Percentiles rank a stretch among this genome's conserved stretches.
Conservation (phyloP, 2,797 vertebrate species). For the Scleropages formosus region DNA sequence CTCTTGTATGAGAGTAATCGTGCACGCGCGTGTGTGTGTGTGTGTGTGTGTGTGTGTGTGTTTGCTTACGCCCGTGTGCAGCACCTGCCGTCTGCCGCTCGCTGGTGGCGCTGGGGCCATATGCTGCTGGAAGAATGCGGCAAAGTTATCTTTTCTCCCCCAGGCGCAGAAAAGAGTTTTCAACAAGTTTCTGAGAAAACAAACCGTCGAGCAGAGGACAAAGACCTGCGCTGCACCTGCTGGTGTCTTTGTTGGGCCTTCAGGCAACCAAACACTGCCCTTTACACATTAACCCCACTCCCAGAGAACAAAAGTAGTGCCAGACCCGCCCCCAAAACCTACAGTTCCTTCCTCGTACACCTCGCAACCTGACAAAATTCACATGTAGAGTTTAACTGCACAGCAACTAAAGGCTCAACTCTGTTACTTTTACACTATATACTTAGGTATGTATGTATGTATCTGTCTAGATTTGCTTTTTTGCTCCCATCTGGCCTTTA, state of each 20-base stretch:
- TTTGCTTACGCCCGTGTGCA: neutral
- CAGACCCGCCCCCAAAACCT: slow-evolving; percentile 19
- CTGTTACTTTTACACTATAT: neutral
- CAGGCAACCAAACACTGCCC: neutral
- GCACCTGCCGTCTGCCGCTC: slow-evolving; percentile 44
- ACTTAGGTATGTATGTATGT: slow-evolving; percentile 5
- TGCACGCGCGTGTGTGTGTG: neutral
- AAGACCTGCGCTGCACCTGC: slow-evolving; percentile 62
- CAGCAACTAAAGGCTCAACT: neutral
- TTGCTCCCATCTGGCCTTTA: no score
- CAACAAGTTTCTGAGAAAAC: slow-evolving; percentile 60
- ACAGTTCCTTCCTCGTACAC: neutral
- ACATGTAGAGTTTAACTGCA: neutral
- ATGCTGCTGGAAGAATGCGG: slow-evolving; percentile 47
- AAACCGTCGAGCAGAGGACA: slow-evolving; percentile 56
- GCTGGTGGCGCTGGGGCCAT: slow-evolving; percentile 41
- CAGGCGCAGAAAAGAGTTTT: slow-evolving; percentile 44
- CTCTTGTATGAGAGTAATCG: neutral
- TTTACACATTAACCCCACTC: slow-evolving; percentile 21
- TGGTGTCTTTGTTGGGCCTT: slow-evolving; percentile 53
- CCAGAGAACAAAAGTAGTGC: neutral
- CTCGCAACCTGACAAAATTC: neutral
- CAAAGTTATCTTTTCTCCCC: slow-evolving; percentile 56
- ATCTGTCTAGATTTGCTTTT: neutral
- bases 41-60: neutral